Base-by-base conservation (phyloP, 2,888 invertebrate species). In the Heliconius ethilla region DNA sequence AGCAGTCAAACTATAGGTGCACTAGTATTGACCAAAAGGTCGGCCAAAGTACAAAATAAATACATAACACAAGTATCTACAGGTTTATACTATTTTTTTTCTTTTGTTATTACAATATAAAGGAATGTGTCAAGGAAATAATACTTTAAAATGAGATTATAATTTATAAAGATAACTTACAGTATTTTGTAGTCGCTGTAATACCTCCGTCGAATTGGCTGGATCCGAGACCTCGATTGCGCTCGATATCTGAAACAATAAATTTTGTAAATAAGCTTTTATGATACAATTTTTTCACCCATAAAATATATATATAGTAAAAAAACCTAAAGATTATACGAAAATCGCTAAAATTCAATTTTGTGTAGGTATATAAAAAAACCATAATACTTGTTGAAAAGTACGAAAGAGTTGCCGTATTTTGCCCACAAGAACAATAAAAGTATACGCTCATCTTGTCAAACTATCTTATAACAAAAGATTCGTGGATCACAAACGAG, bases 201-300 rank as follows among this genome's bases (percentile, higher is more conserved):
- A 85, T 81, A 91, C 83, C 85, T 92, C 92, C 78, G 90, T 89
- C 77, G 91, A 87, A 84, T 92, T 92, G 86, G 90, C 90, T 75
- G 90, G 90, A 82, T 91, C 92, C 63, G 91, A 86, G 82, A 92
- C 88, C 86, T 92, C 92, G 81, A 93, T 88, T 76, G 92, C 91
- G 78, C 89, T 91, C 76, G 92, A 89, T 87, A 94, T 92, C 94
- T 94, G 91, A 83, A 92, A 91, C 89, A 92, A 91, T 89, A 89
- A 91, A 86, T 84, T 88, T 83, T 63, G 27, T 45, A 63, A 40
- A 45, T 63, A 65, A 37, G 0, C 18, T 74, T 59, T 37, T 40
- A 40, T 40, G 18, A 55, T 45, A 10, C 0, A 29, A 33, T 33
- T 29, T 51, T 22, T 22, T n/a, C n/a, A 55, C 22, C 25, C 70